A percentile compares a stretch with the other conserved stretches of the same genome.
Conservation (phyloP, 1,140 invertebrate species). For the Paracyclopina nana region DNA sequence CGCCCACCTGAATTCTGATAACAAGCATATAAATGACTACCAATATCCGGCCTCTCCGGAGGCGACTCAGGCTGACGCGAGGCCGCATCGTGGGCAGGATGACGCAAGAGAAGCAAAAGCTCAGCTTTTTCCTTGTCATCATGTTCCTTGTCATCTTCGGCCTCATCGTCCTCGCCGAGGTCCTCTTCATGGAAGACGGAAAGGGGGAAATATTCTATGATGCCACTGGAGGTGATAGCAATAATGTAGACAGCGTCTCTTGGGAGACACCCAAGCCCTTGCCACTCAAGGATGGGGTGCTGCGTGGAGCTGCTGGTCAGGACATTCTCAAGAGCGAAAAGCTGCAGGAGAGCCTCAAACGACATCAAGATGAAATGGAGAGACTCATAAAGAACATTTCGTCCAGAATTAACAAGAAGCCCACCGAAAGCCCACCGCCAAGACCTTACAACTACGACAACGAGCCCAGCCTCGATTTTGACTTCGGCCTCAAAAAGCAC, state of each 20-base stretch:
- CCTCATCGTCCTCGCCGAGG: slow-evolving; percentile 57
- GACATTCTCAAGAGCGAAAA: slow-evolving; percentile 22
- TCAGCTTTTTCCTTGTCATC: slow-evolving; percentile 65
- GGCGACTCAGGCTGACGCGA: background rate
- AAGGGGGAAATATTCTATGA: slow-evolving; percentile 29
- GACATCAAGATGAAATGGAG: slow-evolving; percentile 9
- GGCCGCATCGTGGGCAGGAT: background rate
- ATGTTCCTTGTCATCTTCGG: slow-evolving; percentile 68
- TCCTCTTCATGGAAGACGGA: slow-evolving; percentile 41
- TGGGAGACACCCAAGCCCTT: slow-evolving; percentile 27
- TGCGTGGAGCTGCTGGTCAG: slow-evolving; percentile 27
- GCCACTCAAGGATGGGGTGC: slow-evolving; percentile 27
- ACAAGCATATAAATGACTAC: too few species aligned
- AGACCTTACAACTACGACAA: slow-evolving; percentile 14
- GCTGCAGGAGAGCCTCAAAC: background rate
- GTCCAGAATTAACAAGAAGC: background rate
- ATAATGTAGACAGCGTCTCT: slow-evolving; percentile 18
- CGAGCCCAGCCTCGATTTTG: background rate
- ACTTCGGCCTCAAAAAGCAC: slow-evolving; percentile 14
- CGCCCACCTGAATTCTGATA: too few species aligned
- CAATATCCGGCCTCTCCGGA: background rate
- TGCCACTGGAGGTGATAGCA: slow-evolving; percentile 24
- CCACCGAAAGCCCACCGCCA: slow-evolving; percentile 7
- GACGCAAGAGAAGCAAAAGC: slow-evolving; percentile 42
- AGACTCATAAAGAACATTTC: background rate